Evolutionary conservation across 2,888 invertebrate genomes (phyloP).

Genomic region (Chrysina gloriosa): DNA sequence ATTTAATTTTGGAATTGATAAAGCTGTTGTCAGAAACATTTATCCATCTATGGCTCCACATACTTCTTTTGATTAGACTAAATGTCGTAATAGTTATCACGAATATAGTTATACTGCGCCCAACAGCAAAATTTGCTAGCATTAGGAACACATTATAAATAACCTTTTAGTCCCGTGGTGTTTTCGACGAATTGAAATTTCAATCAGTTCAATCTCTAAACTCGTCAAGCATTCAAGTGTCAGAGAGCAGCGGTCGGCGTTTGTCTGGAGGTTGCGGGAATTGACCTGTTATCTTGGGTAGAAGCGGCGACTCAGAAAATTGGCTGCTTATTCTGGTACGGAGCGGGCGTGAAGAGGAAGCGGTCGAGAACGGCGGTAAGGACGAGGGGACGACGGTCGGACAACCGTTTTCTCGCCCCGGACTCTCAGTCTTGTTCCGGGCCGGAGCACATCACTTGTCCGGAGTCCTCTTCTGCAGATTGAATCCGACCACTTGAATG

Average conservation of each 20-base stretch:
- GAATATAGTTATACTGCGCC: no score
- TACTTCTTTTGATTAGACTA: no score
- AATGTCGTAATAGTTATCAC: no score
- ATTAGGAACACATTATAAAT: background rate
- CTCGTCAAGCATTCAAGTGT: slow-evolving; percentile 44
- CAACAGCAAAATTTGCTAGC: background rate
- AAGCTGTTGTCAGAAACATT: no score
- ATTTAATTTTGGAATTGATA: no score
- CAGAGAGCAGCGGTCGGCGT: slow-evolving; percentile 45
- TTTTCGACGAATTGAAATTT: slow-evolving; percentile 39
- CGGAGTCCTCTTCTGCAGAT: slow-evolving; percentile 53
- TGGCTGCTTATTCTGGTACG: slow-evolving; percentile 55
- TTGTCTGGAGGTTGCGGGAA: slow-evolving; percentile 52
- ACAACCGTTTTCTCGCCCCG: slow-evolving; percentile 52
- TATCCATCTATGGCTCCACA: no score
- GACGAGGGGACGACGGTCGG: slow-evolving; percentile 51
- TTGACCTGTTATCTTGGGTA: slow-evolving; percentile 56
- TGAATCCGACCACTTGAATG: slow-evolving; percentile 54
- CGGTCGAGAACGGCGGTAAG: slow-evolving; percentile 43
- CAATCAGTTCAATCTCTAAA: slow-evolving; percentile 44
- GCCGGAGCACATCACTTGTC: slow-evolving; percentile 55
- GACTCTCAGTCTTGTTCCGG: slow-evolving; percentile 51
- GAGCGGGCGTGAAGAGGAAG: slow-evolving; percentile 49
- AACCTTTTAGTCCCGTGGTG: background rate
- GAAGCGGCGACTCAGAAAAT: slow-evolving; percentile 57